Conservation (phyloP, 2,113 vertebrate genomes). For the Nibea albiflora region DNA sequence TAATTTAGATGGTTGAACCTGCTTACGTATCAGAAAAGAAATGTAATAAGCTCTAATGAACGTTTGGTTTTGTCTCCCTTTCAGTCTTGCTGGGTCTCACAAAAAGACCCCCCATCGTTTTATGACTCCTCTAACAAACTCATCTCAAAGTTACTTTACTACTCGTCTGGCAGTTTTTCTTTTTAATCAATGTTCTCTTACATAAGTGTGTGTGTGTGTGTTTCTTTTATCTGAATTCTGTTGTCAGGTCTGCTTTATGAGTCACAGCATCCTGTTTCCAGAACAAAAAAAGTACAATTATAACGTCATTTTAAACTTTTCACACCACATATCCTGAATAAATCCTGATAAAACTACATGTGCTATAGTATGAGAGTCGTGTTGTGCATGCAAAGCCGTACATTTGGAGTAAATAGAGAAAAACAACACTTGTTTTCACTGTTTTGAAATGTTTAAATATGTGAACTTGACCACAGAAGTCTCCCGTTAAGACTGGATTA, state of each 20-base stretch:
- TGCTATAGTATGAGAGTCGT: background rate
- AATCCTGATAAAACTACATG: background rate
- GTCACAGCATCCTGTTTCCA: background rate
- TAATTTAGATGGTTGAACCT: conserved; percentile 58
- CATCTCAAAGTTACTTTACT: conserved; percentile 31
- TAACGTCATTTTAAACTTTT: background rate
- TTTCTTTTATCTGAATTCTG: background rate
- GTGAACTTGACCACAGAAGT: background rate
- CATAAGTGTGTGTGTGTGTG: background rate
- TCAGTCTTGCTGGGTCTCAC: conserved; percentile 30
- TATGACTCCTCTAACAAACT: conserved; percentile 33
- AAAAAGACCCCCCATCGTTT: conserved; percentile 59
- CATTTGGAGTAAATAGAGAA: background rate
- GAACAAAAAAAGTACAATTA: background rate
- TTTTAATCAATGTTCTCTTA: background rate
- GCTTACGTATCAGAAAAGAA: conserved; percentile 55
- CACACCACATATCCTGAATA: background rate
- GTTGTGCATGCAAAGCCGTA: background rate
- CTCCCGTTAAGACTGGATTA: background rate
- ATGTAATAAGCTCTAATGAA: conserved; percentile 63
- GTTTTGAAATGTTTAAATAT: background rate
- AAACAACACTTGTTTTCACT: background rate
- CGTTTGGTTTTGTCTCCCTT: conserved; percentile 36
- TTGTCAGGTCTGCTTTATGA: background rate
- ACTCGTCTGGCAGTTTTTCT: conserved; percentile 20